Conservation (phyloP, 1,140 invertebrate species). For the Saccostrea glomerata region DNA sequence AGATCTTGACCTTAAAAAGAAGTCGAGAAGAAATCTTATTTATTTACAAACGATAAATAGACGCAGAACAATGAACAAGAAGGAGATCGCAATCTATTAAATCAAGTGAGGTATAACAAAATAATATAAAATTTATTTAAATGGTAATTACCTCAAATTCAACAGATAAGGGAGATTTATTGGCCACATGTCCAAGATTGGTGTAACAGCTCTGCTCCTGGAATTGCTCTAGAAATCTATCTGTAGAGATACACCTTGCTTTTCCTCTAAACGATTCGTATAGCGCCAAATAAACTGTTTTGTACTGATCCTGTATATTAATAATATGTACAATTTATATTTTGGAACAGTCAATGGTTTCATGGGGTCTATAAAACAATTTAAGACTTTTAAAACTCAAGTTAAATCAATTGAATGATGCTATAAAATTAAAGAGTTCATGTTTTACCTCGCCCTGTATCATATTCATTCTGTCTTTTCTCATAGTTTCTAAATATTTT, state of each 20-base stretch:
- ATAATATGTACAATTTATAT: not conserved
- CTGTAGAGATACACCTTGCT: not conserved
- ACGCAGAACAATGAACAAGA: too few species aligned
- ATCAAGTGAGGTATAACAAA: too few species aligned
- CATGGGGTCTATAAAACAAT: too few species aligned
- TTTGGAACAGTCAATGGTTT: not conserved
- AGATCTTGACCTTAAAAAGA: not conserved
- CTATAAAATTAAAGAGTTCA: too few species aligned
- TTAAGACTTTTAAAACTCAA: not conserved
- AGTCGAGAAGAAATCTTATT: not conserved
- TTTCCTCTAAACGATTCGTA: not conserved
- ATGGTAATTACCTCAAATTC: not conserved
- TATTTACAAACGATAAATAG: too few species aligned
- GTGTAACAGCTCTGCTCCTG: not conserved
- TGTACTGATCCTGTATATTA: not conserved
- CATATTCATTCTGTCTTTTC: not conserved
- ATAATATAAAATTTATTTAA: too few species aligned
- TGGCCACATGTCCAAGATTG: not conserved
- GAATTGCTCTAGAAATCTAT: not conserved
- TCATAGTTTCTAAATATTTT: too few species aligned
- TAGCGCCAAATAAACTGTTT: not conserved
- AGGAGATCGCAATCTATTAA: too few species aligned
- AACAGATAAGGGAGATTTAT: not conserved
- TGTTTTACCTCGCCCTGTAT: not conserved
- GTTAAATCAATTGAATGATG: not conserved